Percentiles rank a stretch among this genome's conserved stretches.
Evolutionary conservation across 2,888 invertebrate species (phyloP).

Genomic region (Plagodis dolabraria): DNA sequence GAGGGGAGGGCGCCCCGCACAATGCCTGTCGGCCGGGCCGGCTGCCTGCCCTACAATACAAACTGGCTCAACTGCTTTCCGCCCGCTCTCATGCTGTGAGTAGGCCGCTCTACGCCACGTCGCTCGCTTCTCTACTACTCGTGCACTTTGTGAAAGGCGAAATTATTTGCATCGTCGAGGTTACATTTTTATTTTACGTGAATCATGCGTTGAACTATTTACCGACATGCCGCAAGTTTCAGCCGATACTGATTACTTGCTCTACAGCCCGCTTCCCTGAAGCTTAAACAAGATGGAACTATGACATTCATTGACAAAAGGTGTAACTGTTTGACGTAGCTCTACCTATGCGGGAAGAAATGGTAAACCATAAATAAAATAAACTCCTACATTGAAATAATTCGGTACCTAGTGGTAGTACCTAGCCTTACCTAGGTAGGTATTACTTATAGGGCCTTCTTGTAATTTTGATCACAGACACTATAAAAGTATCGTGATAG

Average conservation of each 20-base stretch:
- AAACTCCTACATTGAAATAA: no score
- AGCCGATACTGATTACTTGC: neutral
- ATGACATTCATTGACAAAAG: no score
- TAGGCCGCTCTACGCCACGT: constrained; percentile 47
- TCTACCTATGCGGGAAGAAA: no score
- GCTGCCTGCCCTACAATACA: constrained; percentile 65
- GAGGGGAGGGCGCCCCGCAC: constrained; percentile 34
- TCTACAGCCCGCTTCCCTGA: neutral
- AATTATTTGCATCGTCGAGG: constrained; percentile 52
- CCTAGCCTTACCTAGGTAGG: no score
- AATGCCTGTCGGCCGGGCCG: constrained; percentile 57
- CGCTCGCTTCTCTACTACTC: constrained; percentile 52
- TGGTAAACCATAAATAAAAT: no score
- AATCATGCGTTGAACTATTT: constrained; percentile 2
- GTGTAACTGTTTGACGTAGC: no score
- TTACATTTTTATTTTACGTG: constrained; percentile 34
- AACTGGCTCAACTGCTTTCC: constrained; percentile 73
- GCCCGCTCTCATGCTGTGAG: constrained; percentile 64
- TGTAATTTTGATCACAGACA: no score
- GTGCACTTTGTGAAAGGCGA: constrained; percentile 72
- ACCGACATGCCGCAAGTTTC: neutral
- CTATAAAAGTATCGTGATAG: no score
- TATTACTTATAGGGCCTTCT: no score
- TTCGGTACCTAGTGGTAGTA: no score
- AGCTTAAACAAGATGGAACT: no score